These are phyloP conservation scores for Myotis brandtii DNA, from an alignment of 2,113 vertebrate species.

Conservation along the genomic window DNA sequence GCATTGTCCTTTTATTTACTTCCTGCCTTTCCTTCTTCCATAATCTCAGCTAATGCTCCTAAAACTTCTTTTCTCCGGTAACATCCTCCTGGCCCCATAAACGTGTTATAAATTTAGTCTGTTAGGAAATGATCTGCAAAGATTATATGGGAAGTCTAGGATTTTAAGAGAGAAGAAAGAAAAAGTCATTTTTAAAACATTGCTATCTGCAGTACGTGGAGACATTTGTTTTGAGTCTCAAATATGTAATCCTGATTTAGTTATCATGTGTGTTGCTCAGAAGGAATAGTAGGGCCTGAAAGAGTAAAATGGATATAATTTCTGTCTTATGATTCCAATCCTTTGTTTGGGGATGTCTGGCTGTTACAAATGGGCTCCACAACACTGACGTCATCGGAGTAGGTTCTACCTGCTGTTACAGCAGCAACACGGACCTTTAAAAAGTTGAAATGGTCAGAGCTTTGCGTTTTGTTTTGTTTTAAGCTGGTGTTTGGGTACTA, in stretches of 20 bases:
- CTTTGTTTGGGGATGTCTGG: slow-evolving; percentile 77
- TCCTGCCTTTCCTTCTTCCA: background rate
- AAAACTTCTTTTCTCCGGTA: slow-evolving; percentile 26
- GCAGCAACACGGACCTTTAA: background rate
- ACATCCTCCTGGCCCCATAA: background rate
- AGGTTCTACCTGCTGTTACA: slow-evolving; percentile 61
- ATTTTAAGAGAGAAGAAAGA: slow-evolving; percentile 35
- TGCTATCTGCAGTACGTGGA: background rate
- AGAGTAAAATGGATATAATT: slow-evolving; percentile 48
- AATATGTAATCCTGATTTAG: background rate
- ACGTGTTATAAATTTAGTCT: background rate
- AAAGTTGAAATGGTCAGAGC: slow-evolving; percentile 59
- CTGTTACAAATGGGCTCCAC: slow-evolving; percentile 65
- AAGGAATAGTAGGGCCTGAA: background rate
- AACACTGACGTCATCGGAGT: slow-evolving; percentile 71
- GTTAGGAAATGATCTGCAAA: background rate
- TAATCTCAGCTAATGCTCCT: background rate
- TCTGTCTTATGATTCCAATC: slow-evolving; percentile 60
- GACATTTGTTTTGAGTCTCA: slow-evolving; percentile 52
- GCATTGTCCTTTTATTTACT: slow-evolving; percentile 1
- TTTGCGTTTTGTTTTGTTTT: background rate
- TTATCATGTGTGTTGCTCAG: background rate
- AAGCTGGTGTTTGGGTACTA: background rate
- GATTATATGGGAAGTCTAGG: background rate
- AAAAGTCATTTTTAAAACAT: background rate